Evolutionary conservation across 2,113 vertebrate species (phyloP), one percentile per base, ranked within the genome.

Genomic region (Cyanoramphus novaezelandiae): DNA sequence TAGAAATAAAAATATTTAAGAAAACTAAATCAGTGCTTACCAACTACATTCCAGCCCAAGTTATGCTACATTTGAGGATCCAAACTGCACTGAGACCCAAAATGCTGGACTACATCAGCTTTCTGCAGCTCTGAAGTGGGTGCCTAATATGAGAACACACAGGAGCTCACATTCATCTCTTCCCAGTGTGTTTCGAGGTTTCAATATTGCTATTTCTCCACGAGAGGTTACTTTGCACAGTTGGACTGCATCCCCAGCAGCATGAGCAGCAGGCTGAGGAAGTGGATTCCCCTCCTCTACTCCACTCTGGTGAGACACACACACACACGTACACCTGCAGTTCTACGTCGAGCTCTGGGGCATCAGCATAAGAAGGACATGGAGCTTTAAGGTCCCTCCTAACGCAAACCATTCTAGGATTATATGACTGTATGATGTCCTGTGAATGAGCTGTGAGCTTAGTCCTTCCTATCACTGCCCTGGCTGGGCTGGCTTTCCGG

Each of bases 381-480:
- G 17, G 23, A 62, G n/a, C 27, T 59, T 59, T 59, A 24, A 35
- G n/a, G 21, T 24, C 21, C n/a, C 21, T 35, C 35, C 33, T 35
- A 35, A 59, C 2, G 14, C 33, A 59, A 24, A 35, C 57, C 57
- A 35, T 10, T 35, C 13, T 35, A 59, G 57, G 13, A 35, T 59
- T 59, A 59, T 16, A 59, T 24, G 57, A 35, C 57, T 0, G 0
- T 27, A 6, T n/a, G n/a, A 24, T 0, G 0, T 18, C 18, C 23
- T 17, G 4, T 5, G 35, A 16, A 21, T 17, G 46, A 63, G 20
- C 31, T 28, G 16, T 27, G 41, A 90, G 16, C 17, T 75, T 9
- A n/a, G 28, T 50, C 63, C 60, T 63, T 25, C 31, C 67, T 13
- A 5, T 5, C 2, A 2, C n/a, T 21, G 9, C 39, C 55, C 55